Conservation (phyloP, 2,113 vertebrate genomes). For the Otocyon megalotis region DNA sequence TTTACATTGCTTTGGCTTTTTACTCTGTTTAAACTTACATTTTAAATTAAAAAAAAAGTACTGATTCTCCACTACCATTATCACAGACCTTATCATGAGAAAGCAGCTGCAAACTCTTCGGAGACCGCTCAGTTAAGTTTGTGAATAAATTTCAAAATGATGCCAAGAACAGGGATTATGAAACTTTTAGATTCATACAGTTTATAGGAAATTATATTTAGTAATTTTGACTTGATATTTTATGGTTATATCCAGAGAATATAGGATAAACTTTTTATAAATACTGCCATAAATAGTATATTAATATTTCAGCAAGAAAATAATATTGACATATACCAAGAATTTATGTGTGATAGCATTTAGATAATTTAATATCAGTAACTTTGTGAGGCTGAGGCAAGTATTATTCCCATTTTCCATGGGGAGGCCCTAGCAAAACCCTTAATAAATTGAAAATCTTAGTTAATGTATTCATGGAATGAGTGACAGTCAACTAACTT, state of each 20-base stretch:
- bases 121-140: not conserved
- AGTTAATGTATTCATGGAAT: not conserved
- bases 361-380: slow-evolving; percentile 25
- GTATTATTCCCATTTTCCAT: not conserved
- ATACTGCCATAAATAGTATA: not conserved
- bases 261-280: not conserved
- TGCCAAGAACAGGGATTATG: not conserved
- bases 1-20: not conserved
- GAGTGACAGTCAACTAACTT: not conserved
- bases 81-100: not conserved
- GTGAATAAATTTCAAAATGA: slow-evolving; percentile 21
- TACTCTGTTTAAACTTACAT: not conserved
- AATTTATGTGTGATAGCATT: not conserved
- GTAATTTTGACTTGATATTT: not conserved
- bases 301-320: not conserved
- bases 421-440: not conserved
- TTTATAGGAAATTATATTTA: slow-evolving; percentile 12
- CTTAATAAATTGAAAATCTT: not conserved
- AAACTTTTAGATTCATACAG: slow-evolving; percentile 8
- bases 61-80: not conserved
- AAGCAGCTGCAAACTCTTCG: not conserved
- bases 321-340: not conserved
- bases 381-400: not conserved
- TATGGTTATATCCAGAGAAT: not conserved
- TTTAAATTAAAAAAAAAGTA: not conserved